Base-by-base conservation (phyloP, 2,797 vertebrate species). In the Pangasius djambal region DNA sequence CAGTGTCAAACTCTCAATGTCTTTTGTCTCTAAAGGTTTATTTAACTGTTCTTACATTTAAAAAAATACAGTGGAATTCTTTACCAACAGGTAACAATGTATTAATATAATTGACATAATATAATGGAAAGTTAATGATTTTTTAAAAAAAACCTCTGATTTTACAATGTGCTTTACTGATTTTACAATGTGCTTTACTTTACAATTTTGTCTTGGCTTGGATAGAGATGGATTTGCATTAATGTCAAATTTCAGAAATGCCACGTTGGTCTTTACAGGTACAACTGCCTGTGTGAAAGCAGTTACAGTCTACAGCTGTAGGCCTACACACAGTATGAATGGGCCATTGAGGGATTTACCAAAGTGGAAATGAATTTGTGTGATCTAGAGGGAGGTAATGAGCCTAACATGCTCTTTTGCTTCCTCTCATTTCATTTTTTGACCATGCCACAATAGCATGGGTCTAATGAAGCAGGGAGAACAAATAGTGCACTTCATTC, bases 341-440 rank as follows among this genome's bases (percentile, higher is more conserved):
- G 48, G 59, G 79, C 37, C 22, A 5, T 75, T 67, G 69, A 25
- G 12, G 28, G 72, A 44, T 79, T 88, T 89, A 55, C 85, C 72
- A 69, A 83, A 67, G 83, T 88, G 81, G 50, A 86, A 88, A 75
- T 86, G 63, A 65, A 57, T 57, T 63, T 88, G 79, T 87, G 55
- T 75, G 81, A 74, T 72, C 34, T 85, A 34, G 50, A 87, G 63
- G 75, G 65, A 83, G 87, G 70, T 89, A 90, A 89, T 90, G 88
- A 91, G 70, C 77, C 88, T 79, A 72, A 77, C 67, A 88, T 79
- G 78, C 67, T 86, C 83, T 88, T 91, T 89, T 86, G 44, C 63
- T 82, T 87, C 67, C 52, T 85, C 55, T 89, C 87, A 89, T 85
- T 91, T 89, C 77, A 79, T 61, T 86, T 82, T 91, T 70, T 81